These are phyloP conservation scores for Tokudaia muenninki DNA, from an alignment of 2,797 vertebrate genomes.

Conservation along the genomic window DNA sequence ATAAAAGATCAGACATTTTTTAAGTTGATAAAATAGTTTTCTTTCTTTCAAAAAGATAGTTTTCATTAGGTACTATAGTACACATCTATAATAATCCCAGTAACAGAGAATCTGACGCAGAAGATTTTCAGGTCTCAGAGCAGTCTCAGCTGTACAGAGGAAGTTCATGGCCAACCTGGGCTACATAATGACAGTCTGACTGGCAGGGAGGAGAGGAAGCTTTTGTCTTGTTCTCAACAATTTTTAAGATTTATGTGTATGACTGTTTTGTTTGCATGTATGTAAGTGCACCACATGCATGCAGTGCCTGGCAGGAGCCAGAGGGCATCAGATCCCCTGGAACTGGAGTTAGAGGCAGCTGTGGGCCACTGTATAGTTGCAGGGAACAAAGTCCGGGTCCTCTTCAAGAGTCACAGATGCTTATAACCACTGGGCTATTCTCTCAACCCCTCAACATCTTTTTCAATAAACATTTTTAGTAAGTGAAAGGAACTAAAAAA, in stretches of 20 bases:
- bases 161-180: not conserved
- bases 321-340: not conserved
- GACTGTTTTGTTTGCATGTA: not conserved
- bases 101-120: not conserved
- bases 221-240: not conserved
- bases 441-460: not conserved
- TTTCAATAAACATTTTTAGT: slow-evolving; percentile 11
- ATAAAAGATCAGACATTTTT: slow-evolving; percentile 24
- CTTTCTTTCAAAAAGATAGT: not conserved
- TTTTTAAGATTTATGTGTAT: not conserved
- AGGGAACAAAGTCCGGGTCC: not conserved
- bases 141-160: not conserved
- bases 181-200: not conserved
- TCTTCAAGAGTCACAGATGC: not conserved
- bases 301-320: not conserved
- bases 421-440: not conserved
- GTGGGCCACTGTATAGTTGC: not conserved
- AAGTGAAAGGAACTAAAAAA: slow-evolving; percentile 15
- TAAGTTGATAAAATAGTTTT: slow-evolving; percentile 42
- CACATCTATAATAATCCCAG: not conserved
- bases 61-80: not conserved
- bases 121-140: not conserved
- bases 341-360: not conserved
- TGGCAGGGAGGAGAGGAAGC: not conserved
- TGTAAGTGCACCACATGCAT: not conserved